Evolutionary conservation across 2,113 vertebrate genomes (phyloP).

Genomic region (Agapornis roseicollis): DNA sequence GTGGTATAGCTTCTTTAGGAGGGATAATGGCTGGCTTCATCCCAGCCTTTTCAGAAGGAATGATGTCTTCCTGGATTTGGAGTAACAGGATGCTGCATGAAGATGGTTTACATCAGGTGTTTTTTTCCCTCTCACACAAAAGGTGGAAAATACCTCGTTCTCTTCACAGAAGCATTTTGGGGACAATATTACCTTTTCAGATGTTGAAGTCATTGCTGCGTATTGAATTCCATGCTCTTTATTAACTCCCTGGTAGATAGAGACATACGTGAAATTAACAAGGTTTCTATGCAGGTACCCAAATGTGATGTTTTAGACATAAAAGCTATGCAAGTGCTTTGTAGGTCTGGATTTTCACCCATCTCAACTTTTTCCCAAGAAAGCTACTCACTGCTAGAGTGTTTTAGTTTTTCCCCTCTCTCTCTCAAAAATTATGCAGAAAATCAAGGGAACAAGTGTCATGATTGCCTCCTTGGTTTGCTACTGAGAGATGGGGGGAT

Average conservation of each 20-base stretch:
- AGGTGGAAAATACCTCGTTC: not conserved
- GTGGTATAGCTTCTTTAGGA: not conserved
- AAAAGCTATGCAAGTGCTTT: not conserved
- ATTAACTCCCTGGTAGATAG: not conserved
- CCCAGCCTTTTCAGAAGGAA: not conserved
- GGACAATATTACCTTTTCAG: not conserved
- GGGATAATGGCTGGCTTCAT: not conserved
- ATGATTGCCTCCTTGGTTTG: not conserved
- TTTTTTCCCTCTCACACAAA: not conserved
- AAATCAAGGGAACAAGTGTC: not conserved
- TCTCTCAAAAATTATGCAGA: not conserved
- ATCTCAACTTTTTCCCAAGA: not conserved
- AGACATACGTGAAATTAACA: not conserved
- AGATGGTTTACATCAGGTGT: not conserved
- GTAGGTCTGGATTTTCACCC: not conserved
- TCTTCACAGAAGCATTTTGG: not conserved
- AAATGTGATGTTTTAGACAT: not conserved
- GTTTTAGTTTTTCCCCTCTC: not conserved
- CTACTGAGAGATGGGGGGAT: not conserved
- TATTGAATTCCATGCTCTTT: not conserved
- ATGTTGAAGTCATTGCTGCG: not conserved
- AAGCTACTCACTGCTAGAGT: not conserved
- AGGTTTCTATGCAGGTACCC: not conserved
- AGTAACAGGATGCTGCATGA: fast-evolving
- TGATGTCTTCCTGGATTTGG: not conserved